phyloP scores from a whole-genome alignment of 2,113 vertebrate genomes.

The Rostratula benghalensis region DNA sequence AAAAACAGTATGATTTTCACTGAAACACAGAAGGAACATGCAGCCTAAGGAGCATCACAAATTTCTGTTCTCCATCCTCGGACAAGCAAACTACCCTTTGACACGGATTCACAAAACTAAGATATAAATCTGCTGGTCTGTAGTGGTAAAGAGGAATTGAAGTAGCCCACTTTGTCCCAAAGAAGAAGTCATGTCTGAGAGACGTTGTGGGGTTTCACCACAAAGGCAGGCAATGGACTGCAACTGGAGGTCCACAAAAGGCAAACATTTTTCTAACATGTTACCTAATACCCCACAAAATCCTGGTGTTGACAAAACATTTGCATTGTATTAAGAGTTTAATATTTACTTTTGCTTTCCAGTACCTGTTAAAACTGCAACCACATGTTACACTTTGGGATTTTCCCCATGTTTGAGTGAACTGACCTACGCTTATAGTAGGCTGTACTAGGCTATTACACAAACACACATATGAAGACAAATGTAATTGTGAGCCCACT shows the following conservation, averaged over 20 bases:
- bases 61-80: not conserved
- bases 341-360: constrained; percentile 22
- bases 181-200: not conserved
- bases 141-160: not conserved
- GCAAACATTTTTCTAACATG: not conserved
- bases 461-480: not conserved
- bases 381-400: not conserved
- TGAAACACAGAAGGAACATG: not conserved
- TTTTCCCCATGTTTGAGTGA: not conserved
- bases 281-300: not conserved
- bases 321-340: not conserved
- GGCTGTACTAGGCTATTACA: not conserved
- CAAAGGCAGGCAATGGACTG: not conserved
- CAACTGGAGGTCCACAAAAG: not conserved
- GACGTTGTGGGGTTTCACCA: not conserved
- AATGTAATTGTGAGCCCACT: not conserved
- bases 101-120: not conserved
- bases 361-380: not conserved
- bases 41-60: not conserved
- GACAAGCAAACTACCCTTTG: not conserved
- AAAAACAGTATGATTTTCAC: not conserved
- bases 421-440: not conserved
- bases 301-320: not conserved
- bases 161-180: not conserved
- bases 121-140: not conserved